Conservation (phyloP, 2,113 vertebrate species). For the Carassius gibelio region DNA sequence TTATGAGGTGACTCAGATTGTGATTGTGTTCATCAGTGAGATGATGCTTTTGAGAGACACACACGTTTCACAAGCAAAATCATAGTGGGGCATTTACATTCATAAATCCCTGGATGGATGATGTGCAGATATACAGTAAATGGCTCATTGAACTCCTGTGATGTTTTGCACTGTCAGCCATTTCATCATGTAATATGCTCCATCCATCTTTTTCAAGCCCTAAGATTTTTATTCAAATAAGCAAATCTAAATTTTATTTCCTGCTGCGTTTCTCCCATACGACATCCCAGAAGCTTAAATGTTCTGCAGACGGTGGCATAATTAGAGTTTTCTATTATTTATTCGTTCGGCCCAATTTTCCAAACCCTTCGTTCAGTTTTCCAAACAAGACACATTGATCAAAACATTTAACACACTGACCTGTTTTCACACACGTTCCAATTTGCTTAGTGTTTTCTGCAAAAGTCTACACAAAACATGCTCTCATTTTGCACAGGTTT, state of each 20-base stretch:
- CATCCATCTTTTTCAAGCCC: neutral
- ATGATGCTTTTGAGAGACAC: no score
- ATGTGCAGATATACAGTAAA: neutral
- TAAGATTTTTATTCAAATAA: neutral
- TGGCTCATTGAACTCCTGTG: slow-evolving; percentile 2
- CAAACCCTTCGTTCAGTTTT: no score
- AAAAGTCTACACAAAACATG: no score
- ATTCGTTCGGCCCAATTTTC: no score
- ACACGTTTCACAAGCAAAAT: neutral
- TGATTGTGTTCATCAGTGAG: neutral
- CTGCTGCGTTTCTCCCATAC: neutral
- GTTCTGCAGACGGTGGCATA: neutral
- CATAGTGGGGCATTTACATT: neutral
- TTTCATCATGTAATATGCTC: neutral
- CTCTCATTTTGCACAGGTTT: no score
- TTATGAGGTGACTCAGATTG: neutral
- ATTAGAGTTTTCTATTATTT: neutral
- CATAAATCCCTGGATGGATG: neutral
- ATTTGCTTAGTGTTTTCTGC: no score
- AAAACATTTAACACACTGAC: no score
- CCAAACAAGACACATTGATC: no score
- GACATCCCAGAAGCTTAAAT: neutral
- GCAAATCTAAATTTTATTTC: neutral
- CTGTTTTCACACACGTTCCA: no score
- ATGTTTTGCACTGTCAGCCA: neutral